These are phyloP conservation scores for Caenorhabditis virilis DNA, from an alignment of 2,888 invertebrate species.

Conservation along the genomic window DNA sequence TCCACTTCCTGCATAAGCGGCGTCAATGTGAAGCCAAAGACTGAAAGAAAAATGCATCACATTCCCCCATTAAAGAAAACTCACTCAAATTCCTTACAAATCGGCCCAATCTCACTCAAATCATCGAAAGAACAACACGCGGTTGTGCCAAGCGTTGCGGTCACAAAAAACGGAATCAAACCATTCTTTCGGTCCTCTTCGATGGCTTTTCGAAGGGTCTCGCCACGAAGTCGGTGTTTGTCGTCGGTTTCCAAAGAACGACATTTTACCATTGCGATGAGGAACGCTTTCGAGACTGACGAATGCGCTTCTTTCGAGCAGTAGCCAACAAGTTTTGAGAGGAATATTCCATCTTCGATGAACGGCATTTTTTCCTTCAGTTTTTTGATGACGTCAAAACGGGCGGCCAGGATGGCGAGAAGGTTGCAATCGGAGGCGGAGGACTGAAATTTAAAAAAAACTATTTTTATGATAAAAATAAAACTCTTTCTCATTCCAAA, in stretches of 20 bases:
- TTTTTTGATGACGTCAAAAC: not conserved
- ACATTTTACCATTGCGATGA: not conserved
- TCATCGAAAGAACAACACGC: constrained; percentile 95
- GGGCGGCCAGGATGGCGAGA: not conserved
- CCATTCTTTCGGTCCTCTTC: constrained; percentile 60
- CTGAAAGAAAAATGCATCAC: constrained; percentile 76
- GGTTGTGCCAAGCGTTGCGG: constrained; percentile 80
- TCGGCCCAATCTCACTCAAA: constrained; percentile 76
- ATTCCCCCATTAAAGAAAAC: too few species aligned
- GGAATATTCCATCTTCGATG: not conserved
- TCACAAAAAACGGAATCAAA: constrained; percentile 61
- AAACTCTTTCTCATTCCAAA: too few species aligned
- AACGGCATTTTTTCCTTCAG: not conserved
- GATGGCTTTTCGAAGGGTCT: constrained; percentile 76
- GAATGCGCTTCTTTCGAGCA: constrained; percentile 78
- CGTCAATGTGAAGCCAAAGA: constrained; percentile 94
- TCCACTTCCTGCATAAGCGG: constrained; percentile 84
- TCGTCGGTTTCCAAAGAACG: constrained; percentile 68
- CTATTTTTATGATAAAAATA: too few species aligned
- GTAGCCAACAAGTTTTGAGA: constrained; percentile 69
- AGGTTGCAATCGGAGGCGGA: not conserved
- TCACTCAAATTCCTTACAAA: constrained; percentile 73
- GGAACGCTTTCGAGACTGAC: constrained; percentile 81
- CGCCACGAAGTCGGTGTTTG: constrained; percentile 80
- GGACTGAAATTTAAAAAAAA: not conserved